A percentile compares a stretch with the other conserved stretches of the same genome.
Conservation (phyloP, 2,888 invertebrate species). For the Sipha maydis region DNA sequence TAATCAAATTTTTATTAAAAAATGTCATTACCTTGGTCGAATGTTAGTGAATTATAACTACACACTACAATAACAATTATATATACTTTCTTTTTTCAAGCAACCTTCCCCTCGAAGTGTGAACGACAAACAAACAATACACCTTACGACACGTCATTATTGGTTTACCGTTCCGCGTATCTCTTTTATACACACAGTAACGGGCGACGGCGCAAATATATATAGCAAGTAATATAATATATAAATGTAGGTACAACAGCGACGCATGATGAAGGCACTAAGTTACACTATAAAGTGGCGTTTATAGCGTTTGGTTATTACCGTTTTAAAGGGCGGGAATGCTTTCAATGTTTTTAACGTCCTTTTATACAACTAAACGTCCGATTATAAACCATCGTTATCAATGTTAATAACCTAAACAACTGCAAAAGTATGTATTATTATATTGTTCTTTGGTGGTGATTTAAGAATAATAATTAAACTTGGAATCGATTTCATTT, state of each 20-base stretch:
- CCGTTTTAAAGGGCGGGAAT: constrained; percentile 10
- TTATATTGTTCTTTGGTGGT: constrained; percentile 3
- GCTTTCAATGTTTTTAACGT: not conserved
- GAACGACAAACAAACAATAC: not conserved
- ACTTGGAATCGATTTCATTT: not conserved
- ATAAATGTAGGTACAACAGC: not conserved
- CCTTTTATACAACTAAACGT: constrained; percentile 5
- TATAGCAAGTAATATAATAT: too few species aligned
- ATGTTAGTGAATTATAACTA: not conserved
- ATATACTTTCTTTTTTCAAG: not conserved
- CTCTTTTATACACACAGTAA: not conserved
- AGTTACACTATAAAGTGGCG: constrained; percentile 5
- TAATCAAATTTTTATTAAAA: too few species aligned
- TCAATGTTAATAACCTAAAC: constrained; percentile 34
- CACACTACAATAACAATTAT: not conserved
- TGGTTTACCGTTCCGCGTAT: not conserved
- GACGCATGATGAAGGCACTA: not conserved
- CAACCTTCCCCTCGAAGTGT: not conserved
- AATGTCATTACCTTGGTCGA: not conserved
- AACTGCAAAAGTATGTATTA: constrained; percentile 22
- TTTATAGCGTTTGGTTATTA: constrained; percentile 31
- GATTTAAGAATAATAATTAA: not conserved
- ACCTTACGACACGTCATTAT: not conserved
- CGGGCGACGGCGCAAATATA: not conserved
- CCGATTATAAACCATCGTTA: constrained; percentile 5